Base-by-base conservation (phyloP, 2,113 vertebrate species). In the Dolichallabes microphthalmus region DNA sequence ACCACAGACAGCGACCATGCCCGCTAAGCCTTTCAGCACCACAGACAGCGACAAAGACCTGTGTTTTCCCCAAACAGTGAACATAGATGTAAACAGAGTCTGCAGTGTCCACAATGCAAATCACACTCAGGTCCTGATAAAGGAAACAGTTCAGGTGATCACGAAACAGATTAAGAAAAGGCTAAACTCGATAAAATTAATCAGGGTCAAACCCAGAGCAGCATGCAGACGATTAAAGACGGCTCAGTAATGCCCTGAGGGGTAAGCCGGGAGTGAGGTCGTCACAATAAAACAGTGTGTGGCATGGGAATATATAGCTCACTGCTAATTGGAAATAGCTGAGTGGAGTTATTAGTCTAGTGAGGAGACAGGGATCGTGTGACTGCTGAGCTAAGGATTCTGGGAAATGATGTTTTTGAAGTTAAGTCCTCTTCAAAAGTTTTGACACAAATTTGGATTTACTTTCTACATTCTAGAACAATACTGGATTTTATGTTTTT, bases 1-100 rank as follows among this genome's bases (percentile, higher is more conserved):
- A n/a, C 69, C 69, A 50, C 69, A 14, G 39, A 50, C 12, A 50
- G 69, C 11, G 4, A 74, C 39, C 39, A 13, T n/a, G 1, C 6
- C 39, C 4, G 9, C 45, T 45, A 45, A 45, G 45, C 17, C 35
- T 13, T 19, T 64, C 39, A 83, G 76, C 63, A 73, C 76, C 53
- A 50, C 0, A 32, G 83, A 87, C 77, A 87, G 82, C 57, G 6
- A 32, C 74, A 55, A 52, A 39, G 8, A 71, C 25, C 32, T 35
- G 32, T 14, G 12, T 27, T 10, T 13, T 25, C 71, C 0, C 1
- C 5, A 6, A 11, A 17, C 25, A 25, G 69, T 39, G 35, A 45
- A 22, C 69, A n/a, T 6, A n/a, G 39, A 27, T 13, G 2, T n/a
- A 12, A 75, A n/a, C 25, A 7, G 50, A 8, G 45, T 22, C 69